Evolutionary conservation across 2,888 invertebrate genomes (phyloP).

Genomic region (Ophion ventricosus): DNA sequence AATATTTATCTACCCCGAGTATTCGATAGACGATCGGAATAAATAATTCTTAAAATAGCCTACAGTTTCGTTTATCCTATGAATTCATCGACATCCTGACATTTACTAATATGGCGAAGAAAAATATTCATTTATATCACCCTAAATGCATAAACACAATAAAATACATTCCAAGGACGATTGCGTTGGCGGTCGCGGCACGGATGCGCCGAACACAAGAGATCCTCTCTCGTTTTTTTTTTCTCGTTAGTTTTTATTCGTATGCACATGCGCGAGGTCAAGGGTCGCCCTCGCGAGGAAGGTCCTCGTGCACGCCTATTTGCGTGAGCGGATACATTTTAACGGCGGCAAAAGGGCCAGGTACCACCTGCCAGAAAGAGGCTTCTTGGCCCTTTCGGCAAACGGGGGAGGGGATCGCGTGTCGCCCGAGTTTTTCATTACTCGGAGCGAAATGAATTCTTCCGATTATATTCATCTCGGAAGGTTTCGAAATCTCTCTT

Average conservation of each 20-base stretch:
- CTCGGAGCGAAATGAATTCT: conserved; percentile 74
- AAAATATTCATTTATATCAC: background rate
- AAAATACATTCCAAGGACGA: conserved; percentile 61
- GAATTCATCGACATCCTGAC: background rate
- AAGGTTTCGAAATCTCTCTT: conserved; percentile 8
- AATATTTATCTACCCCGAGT: background rate
- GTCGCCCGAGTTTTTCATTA: conserved; percentile 76
- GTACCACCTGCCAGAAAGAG: conserved; percentile 64
- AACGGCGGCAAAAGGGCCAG: conserved; percentile 46
- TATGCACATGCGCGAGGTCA: conserved; percentile 42
- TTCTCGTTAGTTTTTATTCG: conserved; percentile 46
- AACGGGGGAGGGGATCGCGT: conserved; percentile 67
- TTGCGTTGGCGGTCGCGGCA: conserved; percentile 58
- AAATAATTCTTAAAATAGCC: no score
- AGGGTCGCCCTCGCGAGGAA: conserved; percentile 46
- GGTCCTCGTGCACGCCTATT: background rate
- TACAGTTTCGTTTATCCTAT: background rate
- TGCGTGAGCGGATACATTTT: conserved; percentile 37
- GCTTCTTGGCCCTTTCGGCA: background rate
- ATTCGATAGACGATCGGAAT: no score
- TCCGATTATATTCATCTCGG: conserved; percentile 59
- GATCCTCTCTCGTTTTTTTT: background rate
- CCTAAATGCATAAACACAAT: conserved; percentile 23
- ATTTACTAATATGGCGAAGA: background rate
- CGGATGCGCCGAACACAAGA: conserved; percentile 53